These are phyloP conservation scores for Adelphocoris suturalis DNA, from an alignment of 2,888 invertebrate genomes.

Conservation along the genomic window DNA sequence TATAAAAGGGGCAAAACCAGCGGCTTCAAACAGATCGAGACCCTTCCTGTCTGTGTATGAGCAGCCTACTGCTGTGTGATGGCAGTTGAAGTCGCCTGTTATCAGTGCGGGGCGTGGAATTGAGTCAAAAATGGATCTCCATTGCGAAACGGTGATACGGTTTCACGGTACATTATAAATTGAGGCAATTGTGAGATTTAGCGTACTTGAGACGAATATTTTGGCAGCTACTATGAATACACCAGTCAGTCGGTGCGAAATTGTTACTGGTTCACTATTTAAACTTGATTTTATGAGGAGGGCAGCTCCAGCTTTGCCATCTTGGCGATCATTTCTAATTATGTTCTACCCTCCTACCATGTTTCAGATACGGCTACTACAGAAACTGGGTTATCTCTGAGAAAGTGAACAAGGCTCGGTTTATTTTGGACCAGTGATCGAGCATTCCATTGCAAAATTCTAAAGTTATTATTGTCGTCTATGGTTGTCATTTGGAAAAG, in stretches of 20 bases:
- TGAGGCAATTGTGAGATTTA: background rate
- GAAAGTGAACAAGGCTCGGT: no score
- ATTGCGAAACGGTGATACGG: background rate
- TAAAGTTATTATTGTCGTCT: no score
- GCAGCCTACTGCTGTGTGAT: background rate
- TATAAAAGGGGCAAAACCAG: no score
- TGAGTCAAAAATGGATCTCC: no score
- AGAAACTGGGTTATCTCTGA: no score
- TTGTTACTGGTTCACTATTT: background rate
- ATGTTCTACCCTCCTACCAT: background rate
- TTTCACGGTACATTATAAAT: background rate
- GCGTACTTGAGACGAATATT: background rate
- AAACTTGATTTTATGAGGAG: slow-evolving; percentile 9
- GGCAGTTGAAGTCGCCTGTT: slow-evolving; percentile 21
- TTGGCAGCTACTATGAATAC: background rate
- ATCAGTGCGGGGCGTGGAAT: background rate
- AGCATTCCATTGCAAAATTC: no score
- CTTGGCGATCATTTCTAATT: background rate
- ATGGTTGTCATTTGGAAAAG: no score
- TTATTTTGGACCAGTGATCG: no score
- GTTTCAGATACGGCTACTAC: no score
- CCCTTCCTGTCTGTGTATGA: background rate
- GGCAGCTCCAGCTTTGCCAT: background rate
- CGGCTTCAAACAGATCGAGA: background rate
- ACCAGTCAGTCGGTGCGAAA: background rate